Evolutionary conservation across 2,888 invertebrate genomes (phyloP).

Genomic region (Ctena decussata): DNA sequence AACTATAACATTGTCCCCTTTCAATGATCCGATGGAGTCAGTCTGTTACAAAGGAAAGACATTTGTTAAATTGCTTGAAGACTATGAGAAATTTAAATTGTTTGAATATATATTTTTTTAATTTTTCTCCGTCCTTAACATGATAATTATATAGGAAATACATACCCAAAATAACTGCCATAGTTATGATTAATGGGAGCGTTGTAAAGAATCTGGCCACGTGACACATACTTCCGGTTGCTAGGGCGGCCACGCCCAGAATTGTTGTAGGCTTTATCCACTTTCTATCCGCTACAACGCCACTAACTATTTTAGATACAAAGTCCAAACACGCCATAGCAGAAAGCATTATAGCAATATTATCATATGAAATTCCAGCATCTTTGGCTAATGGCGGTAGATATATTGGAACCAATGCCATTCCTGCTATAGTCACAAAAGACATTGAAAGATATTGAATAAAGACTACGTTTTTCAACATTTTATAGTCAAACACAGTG

Average conservation of each 20-base stretch:
- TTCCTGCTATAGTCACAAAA: constrained; percentile 28
- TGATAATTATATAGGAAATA: neutral
- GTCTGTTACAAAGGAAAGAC: neutral
- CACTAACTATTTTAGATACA: constrained; percentile 31
- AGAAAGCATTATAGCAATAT: constrained; percentile 50
- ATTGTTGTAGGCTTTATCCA: constrained; percentile 33
- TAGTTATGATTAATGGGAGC: constrained; percentile 27
- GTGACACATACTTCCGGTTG: constrained; percentile 33
- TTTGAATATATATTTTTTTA: neutral
- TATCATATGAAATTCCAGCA: constrained; percentile 41
- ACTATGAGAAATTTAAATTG: neutral
- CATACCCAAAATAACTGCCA: constrained; percentile 35
- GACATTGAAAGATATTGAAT: constrained; percentile 32
- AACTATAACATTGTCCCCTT: too few species aligned
- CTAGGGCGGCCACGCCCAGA: constrained; percentile 12
- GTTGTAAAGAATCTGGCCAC: constrained; percentile 19
- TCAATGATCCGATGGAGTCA: too few species aligned
- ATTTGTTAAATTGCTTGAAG: neutral
- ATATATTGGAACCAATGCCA: constrained; percentile 33
- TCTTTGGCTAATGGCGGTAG: constrained; percentile 64
- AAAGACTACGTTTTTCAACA: constrained; percentile 40
- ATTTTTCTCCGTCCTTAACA: neutral
- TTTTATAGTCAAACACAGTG: constrained; percentile 30
- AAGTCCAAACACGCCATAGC: constrained; percentile 50
- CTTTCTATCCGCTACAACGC: constrained; percentile 36